Evolutionary conservation across 23 tunicate genomes (phyloP).

Genomic region (Diplosoma virens): DNA sequence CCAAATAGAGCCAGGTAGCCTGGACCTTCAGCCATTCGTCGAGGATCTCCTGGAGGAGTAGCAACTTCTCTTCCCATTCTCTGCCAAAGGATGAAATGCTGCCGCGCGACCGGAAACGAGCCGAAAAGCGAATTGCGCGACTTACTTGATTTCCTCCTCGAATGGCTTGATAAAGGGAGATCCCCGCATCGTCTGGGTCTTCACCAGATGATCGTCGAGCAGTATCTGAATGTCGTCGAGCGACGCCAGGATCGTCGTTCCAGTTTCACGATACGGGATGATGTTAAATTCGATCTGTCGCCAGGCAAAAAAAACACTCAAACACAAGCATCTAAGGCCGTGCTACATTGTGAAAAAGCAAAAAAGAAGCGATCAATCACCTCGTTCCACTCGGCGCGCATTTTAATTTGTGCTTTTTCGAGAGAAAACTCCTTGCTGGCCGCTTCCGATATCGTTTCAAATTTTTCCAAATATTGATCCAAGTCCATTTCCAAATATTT

Average conservation of each 20-base stretch:
- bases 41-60: conserved; percentile 89
- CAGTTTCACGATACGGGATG: conserved; percentile 98
- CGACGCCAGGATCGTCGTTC: conserved; percentile 84
- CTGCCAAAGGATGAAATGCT: no score
- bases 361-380: conserved; percentile 26
- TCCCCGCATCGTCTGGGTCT: conserved; percentile 98
- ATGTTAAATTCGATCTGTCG: conserved; percentile 86
- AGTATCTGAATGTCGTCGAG: conserved; percentile 98
- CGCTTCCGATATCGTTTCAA: conserved; percentile 88
- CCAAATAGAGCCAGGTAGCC: conserved; percentile 98
- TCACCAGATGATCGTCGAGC: conserved; percentile 98
- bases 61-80: conserved; percentile 83
- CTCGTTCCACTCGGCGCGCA: conserved; percentile 92
- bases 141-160: conserved; percentile 83
- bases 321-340: not conserved
- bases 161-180: conserved; percentile 96
- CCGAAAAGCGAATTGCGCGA: no score
- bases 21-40: conserved; percentile 99
- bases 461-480: conserved; percentile 58
- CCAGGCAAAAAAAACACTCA: not conserved
- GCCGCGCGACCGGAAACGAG: no score
- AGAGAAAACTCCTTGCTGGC: conserved; percentile 96
- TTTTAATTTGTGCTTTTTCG: conserved; percentile 95
- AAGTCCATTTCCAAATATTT: conserved; percentile 92
- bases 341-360: not conserved